Evolutionary conservation across 1,140 invertebrate genomes (phyloP).

Genomic region (Chrysoperla carnea): DNA sequence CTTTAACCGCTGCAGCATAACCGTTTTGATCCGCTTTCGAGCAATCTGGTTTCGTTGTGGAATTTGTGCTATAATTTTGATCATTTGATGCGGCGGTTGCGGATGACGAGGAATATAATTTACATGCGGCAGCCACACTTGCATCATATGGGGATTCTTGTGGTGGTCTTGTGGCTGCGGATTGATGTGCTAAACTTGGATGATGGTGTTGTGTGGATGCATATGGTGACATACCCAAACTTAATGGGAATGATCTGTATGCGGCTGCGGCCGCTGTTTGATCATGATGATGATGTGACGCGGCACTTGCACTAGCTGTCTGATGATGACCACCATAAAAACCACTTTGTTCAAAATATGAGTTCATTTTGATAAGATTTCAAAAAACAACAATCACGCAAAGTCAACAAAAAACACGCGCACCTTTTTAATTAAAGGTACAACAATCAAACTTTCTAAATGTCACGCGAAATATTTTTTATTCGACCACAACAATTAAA

Average conservation of each 20-base stretch:
- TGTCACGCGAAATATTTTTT: too few species aligned
- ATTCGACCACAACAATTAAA: too few species aligned
- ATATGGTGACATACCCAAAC: constrained; percentile 69
- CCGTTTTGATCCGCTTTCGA: constrained; percentile 42
- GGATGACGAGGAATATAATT: constrained; percentile 56
- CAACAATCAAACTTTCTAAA: too few species aligned
- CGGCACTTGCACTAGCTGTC: constrained; percentile 42
- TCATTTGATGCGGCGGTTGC: constrained; percentile 27
- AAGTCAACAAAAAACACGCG: neutral
- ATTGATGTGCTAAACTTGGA: constrained; percentile 49
- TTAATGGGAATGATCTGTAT: constrained; percentile 66
- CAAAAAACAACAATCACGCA: neutral
- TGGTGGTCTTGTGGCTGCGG: constrained; percentile 46
- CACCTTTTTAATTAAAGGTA: too few species aligned
- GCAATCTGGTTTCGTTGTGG: constrained; percentile 26
- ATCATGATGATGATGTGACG: constrained; percentile 43
- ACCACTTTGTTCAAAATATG: constrained; percentile 85
- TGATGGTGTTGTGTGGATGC: constrained; percentile 56
- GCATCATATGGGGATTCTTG: constrained; percentile 81
- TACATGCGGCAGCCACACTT: constrained; percentile 69
- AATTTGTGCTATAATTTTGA: constrained; percentile 30
- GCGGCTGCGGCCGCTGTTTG: constrained; percentile 44
- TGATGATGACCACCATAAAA: constrained; percentile 79
- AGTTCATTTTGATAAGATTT: constrained; percentile 57
- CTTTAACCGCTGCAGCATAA: constrained; percentile 41